Conservation (phyloP, 64 coral and sea anemone genomes). For the Montipora sp. region DNA sequence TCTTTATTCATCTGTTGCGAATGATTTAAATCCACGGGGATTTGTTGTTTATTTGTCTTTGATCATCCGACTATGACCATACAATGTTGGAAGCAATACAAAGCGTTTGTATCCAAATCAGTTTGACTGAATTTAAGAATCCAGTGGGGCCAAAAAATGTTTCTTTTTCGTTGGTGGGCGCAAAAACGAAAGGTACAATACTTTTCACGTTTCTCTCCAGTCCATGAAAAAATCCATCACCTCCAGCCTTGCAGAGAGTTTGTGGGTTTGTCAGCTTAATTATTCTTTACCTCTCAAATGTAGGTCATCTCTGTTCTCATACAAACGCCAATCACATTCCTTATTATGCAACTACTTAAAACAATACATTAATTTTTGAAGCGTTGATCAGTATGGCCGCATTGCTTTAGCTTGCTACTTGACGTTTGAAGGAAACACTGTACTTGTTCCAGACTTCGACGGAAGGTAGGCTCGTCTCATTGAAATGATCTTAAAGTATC, state of each 20-base stretch:
- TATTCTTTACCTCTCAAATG: background rate
- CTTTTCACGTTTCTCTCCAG: too few species aligned
- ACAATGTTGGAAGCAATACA: conserved; percentile 17
- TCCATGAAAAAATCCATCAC: background rate
- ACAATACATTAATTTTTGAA: background rate
- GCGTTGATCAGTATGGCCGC: background rate
- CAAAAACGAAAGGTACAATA: too few species aligned
- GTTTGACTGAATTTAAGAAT: background rate
- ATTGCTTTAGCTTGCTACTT: background rate
- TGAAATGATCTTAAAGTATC: background rate
- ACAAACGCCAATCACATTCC: background rate
- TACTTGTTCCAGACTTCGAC: background rate
- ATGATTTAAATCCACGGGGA: conserved; percentile 3
- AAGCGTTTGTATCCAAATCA: conserved; percentile 1
- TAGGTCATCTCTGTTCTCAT: background rate
- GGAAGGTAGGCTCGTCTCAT: background rate
- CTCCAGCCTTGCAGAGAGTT: background rate
- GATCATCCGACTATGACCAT: background rate
- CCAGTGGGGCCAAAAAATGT: too few species aligned
- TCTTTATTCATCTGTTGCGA: background rate
- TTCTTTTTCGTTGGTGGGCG: background rate
- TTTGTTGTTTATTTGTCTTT: conserved; percentile 15
- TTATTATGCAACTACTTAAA: background rate
- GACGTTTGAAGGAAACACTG: background rate
- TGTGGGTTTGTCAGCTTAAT: background rate